phyloP scores from a whole-genome alignment of 2,888 invertebrate species.

The Oxyteleia sp. region DNA sequence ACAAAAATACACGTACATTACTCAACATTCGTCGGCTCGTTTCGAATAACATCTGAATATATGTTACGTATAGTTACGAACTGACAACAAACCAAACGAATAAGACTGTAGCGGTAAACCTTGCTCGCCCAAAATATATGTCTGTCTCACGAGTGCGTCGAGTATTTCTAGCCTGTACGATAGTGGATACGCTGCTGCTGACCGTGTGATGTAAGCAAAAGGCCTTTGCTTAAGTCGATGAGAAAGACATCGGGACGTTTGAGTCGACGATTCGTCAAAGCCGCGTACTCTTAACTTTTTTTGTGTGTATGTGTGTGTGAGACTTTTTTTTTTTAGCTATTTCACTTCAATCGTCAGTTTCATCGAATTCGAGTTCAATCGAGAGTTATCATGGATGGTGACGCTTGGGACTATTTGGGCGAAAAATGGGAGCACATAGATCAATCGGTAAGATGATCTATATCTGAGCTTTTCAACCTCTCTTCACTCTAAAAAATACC shows the following conservation, averaged over 20 bases:
- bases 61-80: constrained; percentile 12
- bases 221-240: constrained; percentile 59
- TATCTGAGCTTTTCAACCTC: too few species aligned
- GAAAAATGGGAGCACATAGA: constrained; percentile 86
- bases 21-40: constrained; percentile 14
- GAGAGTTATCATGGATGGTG: constrained; percentile 77
- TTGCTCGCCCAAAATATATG: constrained; percentile 74
- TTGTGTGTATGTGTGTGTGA: not conserved
- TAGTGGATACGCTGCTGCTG: constrained; percentile 64
- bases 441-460: constrained; percentile 82
- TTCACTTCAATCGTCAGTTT: too few species aligned
- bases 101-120: constrained; percentile 55
- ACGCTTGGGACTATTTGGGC: constrained; percentile 81
- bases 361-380: not conserved
- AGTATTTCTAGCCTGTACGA: constrained; percentile 70
- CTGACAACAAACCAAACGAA: constrained; percentile 42
- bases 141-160: constrained; percentile 59
- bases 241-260: constrained; percentile 55
- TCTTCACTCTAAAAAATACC: too few species aligned
- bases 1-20: not conserved
- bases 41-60: constrained; percentile 33
- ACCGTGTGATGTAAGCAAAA: constrained; percentile 73
- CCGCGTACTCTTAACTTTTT: constrained; percentile 22
- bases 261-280: constrained; percentile 45
- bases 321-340: too few species aligned